Base-by-base conservation (phyloP, 2,113 vertebrate genomes). In the Colaptes auratus region DNA sequence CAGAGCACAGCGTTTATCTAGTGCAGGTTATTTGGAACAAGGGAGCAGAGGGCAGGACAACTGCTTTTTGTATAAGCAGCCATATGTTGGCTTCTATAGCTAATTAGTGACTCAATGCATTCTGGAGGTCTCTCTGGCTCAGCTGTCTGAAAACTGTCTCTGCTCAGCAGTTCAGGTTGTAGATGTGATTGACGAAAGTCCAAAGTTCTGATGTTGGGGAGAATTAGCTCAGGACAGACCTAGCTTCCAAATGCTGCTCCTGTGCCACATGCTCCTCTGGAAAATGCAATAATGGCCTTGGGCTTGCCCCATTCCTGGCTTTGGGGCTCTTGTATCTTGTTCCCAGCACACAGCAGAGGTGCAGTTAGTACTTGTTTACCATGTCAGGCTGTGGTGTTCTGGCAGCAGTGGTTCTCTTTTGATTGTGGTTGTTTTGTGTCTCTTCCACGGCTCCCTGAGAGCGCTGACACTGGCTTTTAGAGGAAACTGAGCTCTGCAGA, bases 1-100 rank as follows among this genome's bases (percentile, higher is more conserved):
- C 67, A 91, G 39, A 89, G 75, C 79, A 88, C 42, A 71, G 72
- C 75, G 19, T 92, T 88, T 81, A 35, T 81, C 82, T 92, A 81
- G 70, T 65, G 58, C 73, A 76, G 2, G 72, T 69, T 89, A 4
- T 79, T 66, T 82, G 84, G 72, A 52, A 82, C 56, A 90, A 50
- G 19, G 42, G 82, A 66, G 48, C 78, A 63, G 82, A 82, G 87
- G 82, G 82, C 67, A 82, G 9, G 82, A 28, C 87, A 80, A 64
- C 78, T 91, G 88, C 86, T 92, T 85, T 53, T 72, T 55, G 9
- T 55, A 25, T n/a, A 8, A 72, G 30, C 39, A 52, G 63, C n/a
- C 78, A 52, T 28, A 44, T 39, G 55, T 44, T 79, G 77, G 82
- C 16, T 85, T 85, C 76, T 88, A 8, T 44, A 66, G 24, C 55